Percentiles rank a stretch among this genome's conserved stretches.
Conservation (phyloP, 2,113 vertebrate species). For the Cyanoderma ruficeps region DNA sequence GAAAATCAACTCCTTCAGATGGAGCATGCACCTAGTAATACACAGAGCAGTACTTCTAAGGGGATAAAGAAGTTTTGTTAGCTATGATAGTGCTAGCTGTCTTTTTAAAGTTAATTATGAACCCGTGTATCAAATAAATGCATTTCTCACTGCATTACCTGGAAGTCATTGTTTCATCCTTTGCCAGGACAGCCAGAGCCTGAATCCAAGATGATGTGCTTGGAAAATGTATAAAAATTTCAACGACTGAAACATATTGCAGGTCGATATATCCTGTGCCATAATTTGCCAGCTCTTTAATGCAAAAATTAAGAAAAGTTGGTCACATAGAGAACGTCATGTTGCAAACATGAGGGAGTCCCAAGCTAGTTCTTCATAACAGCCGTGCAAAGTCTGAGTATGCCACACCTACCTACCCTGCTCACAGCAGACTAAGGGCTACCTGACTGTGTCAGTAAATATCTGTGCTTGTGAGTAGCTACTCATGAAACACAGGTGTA, state of each 20-base stretch:
- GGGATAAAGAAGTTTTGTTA: conserved; percentile 3
- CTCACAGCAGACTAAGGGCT: neutral
- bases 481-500: neutral
- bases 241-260: neutral
- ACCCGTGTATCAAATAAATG: conserved; percentile 47
- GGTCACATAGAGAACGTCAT: neutral
- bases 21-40: neutral
- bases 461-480: neutral
- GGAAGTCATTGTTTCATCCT: neutral
- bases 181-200: neutral
- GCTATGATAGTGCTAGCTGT: neutral
- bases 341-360: conserved; percentile 15
- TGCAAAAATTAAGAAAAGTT: conserved; percentile 21
- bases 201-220: neutral
- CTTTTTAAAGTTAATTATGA: conserved; percentile 16
- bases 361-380: neutral
- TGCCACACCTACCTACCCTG: neutral
- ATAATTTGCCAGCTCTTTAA: neutral
- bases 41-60: neutral
- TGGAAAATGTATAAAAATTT: neutral
- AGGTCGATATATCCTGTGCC: neutral
- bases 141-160: conserved; percentile 13
- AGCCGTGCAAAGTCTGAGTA: neutral
- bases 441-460: neutral
- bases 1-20: neutral